Conservation (phyloP, 2,113 vertebrate genomes). For the Chroicocephalus ridibundus region DNA sequence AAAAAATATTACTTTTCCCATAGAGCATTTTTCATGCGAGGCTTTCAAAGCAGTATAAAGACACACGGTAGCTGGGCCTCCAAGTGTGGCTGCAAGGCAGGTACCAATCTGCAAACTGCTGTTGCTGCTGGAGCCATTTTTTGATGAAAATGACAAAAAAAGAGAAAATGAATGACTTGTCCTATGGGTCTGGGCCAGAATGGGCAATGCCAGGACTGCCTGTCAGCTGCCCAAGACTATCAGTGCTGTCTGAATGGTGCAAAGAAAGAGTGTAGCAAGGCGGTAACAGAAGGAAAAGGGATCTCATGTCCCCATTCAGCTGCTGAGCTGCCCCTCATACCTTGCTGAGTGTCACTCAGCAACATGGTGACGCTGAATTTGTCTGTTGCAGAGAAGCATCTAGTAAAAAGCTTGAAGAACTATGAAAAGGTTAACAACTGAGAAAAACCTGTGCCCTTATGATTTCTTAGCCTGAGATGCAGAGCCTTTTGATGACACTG, state of each 20-base stretch:
- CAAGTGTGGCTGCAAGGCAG: background rate
- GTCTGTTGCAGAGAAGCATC: background rate
- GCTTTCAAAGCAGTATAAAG: background rate
- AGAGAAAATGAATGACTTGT: background rate
- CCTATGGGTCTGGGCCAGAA: background rate
- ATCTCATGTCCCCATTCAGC: background rate
- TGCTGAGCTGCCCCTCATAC: background rate
- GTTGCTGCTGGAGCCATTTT: background rate
- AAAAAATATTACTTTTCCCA: constrained; percentile 13
- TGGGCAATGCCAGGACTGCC: background rate
- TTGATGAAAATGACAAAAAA: background rate
- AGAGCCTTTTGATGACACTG: background rate
- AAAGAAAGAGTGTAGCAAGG: background rate
- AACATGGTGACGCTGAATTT: background rate
- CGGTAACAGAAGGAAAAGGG: background rate
- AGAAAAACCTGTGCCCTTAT: background rate
- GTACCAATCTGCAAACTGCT: background rate
- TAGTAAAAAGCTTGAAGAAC: background rate
- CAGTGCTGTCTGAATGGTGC: background rate
- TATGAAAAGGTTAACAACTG: background rate
- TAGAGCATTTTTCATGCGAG: background rate
- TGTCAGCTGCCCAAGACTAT: background rate
- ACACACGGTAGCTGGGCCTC: background rate
- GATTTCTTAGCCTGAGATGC: background rate
- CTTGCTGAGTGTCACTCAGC: background rate